Conservation (phyloP, 2,888 invertebrate genomes). For the Parelbella ahira region DNA sequence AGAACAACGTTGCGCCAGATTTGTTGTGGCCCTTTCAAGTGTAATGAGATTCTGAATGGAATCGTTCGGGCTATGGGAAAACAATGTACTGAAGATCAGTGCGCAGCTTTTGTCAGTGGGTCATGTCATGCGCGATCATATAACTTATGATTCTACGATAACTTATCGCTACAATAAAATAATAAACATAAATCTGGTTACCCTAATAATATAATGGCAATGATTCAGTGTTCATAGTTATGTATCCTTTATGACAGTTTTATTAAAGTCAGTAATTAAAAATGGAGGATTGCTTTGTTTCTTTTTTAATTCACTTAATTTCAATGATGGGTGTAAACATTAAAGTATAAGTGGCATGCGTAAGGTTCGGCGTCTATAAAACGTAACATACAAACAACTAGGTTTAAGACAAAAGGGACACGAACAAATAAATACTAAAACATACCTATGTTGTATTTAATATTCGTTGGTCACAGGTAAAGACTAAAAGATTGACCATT, state of each 20-base stretch:
- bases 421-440: slow-evolving; percentile 47
- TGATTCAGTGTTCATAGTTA: slow-evolving; percentile 13
- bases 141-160: slow-evolving; percentile 24
- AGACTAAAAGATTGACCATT: too few species aligned
- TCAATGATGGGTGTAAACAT: slow-evolving; percentile 36
- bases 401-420: slow-evolving; percentile 44
- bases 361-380: slow-evolving; percentile 33
- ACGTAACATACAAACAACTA: slow-evolving; percentile 34
- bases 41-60: slow-evolving; percentile 80
- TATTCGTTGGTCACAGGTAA: slow-evolving; percentile 36
- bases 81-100: slow-evolving; percentile 56
- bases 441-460: slow-evolving; percentile 39
- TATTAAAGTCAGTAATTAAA: slow-evolving; percentile 15
- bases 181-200: slow-evolving; percentile 1
- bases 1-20: slow-evolving; percentile 76
- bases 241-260: slow-evolving; percentile 16
- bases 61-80: slow-evolving; percentile 68
- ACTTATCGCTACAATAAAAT: not conserved
- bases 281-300: slow-evolving; percentile 20
- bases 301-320: slow-evolving; percentile 29
- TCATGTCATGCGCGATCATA: slow-evolving; percentile 43
- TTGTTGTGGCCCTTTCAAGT: slow-evolving; percentile 72
- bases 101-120: slow-evolving; percentile 67
- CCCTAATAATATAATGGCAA: slow-evolving; percentile 11
- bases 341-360: slow-evolving; percentile 40